phyloP scores from a whole-genome alignment of 2,113 vertebrate species.

The Zosterops pallidus region DNA sequence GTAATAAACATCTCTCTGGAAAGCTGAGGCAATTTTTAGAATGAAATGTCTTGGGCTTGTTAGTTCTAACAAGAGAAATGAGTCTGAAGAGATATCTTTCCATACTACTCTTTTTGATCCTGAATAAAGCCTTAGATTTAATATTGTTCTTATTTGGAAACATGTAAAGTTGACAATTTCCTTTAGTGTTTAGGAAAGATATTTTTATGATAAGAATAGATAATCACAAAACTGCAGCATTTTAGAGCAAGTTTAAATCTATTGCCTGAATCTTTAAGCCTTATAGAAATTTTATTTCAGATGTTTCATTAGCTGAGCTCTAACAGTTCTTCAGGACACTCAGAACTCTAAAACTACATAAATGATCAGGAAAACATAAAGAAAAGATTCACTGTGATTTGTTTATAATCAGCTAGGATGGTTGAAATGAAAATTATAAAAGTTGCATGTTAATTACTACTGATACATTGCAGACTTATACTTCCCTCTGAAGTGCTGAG shows the following conservation, averaged over 20 bases:
- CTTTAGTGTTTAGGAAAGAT: neutral
- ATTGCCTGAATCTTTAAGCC: neutral
- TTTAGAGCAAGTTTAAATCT: neutral
- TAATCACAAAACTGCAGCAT: neutral
- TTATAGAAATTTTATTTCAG: slow-evolving; percentile 8
- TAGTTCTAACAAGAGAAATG: neutral
- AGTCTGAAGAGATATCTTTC: neutral
- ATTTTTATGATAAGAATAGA: neutral
- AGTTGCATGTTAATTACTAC: neutral
- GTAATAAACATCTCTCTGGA: neutral
- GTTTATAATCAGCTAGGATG: neutral
- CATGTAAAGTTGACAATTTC: neutral
- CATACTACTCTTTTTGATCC: neutral
- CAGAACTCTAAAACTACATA: neutral
- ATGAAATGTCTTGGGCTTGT: neutral
- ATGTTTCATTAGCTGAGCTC: neutral
- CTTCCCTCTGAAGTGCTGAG: neutral
- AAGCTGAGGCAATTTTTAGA: neutral
- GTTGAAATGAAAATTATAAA: neutral
- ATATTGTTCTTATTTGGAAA: neutral
- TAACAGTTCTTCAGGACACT: neutral
- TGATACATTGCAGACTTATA: neutral
- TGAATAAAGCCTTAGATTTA: neutral
- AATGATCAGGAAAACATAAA: neutral
- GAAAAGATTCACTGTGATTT: neutral